Base-by-base conservation (phyloP, 2,797 vertebrate genomes). In the Chelidonichthys spinosus region DNA sequence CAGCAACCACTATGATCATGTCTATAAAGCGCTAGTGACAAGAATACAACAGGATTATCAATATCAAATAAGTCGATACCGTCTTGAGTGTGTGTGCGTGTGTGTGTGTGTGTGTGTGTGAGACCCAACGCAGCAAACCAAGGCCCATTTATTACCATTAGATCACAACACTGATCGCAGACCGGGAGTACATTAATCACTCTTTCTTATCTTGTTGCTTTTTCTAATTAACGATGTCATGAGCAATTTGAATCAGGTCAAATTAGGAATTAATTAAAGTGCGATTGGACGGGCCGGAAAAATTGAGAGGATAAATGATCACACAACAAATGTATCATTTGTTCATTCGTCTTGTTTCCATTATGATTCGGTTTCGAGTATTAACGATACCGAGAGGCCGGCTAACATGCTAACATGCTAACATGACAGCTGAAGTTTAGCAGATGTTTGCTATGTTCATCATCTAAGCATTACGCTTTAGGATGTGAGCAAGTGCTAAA, bases 221-320 rank as follows among this genome's bases (percentile, higher is more conserved):
- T 84, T 75, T 72, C 52, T 85, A 86, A 91, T 90, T 84, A 87
- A 74, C 70, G 84, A 71, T 47, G 65, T 61, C 63, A 78, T n/a
- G 50, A 85, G 79, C 61, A 67, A 59, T 71, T 82, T 61, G 68
- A 75, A 87, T 83, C 70, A 79, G 56, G 70, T 69, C 55, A 76
- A 85, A 84, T 84, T 49, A 42, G 11, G 37, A 84, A 74, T 61
- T 55, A 81, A 89, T 85, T 79, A 83, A 71, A 74, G 75, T 61
- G 52, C 46, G 72, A 71, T 47, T 53, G 40, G 35, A 52, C 10
- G 17, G 14, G 62, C 54, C 15, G 42, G 44, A 13, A 50, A 66
- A 72, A 10, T 40, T 10, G 5, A 43, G 44, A 44, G 6, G 25
- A 40, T 46, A 40, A 52, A 70, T 55, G 2, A 15, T 6, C 6